Conservation (phyloP, 2,888 invertebrate genomes). For the Drosophila demipolita region DNA sequence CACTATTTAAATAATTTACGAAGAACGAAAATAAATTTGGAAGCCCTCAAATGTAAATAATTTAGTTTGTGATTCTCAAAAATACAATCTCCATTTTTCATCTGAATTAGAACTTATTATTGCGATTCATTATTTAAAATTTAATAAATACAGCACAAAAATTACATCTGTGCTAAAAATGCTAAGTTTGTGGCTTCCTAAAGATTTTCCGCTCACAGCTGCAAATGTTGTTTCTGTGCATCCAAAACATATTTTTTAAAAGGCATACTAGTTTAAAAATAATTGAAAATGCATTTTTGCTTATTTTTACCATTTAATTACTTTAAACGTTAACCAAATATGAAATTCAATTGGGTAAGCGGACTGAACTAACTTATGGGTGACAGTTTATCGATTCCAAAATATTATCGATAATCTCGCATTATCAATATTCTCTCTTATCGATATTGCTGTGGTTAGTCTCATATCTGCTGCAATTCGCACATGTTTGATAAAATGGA, state of each 20-base stretch:
- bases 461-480: neutral
- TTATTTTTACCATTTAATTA: neutral
- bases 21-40: neutral
- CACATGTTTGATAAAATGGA: conserved; percentile 56
- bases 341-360: neutral
- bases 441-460: neutral
- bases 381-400: neutral
- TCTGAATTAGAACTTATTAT: too few species aligned
- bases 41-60: neutral
- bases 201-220: neutral
- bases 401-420: neutral
- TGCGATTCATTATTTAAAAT: too few species aligned
- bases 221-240: neutral
- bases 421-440: too few species aligned
- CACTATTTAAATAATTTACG: neutral
- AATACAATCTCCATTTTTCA: neutral
- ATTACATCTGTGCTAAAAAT: neutral
- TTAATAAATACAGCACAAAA: neutral
- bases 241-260: neutral
- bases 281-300: neutral
- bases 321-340: neutral
- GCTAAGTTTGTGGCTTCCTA: neutral
- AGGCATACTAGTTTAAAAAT: neutral
- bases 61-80: neutral
- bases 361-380: neutral